These are phyloP conservation scores for Drosophila helvetica DNA, from an alignment of 2,888 invertebrate species.

Conservation along the genomic window DNA sequence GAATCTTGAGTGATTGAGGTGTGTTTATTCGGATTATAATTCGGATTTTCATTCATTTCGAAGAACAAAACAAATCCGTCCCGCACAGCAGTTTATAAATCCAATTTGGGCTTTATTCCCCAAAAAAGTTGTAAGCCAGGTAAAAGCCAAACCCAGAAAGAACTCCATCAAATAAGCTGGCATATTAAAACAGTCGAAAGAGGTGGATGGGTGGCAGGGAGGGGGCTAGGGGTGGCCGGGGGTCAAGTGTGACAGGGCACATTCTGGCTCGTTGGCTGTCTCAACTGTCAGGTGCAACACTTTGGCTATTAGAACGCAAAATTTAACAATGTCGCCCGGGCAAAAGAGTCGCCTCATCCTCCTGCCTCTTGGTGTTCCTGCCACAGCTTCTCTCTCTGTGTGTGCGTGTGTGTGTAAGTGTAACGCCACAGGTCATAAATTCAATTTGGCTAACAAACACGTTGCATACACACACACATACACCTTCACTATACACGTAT, in stretches of 20 bases:
- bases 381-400: constrained; percentile 7
- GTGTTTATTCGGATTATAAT: no score
- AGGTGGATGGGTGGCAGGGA: neutral
- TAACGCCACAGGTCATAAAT: constrained; percentile 79
- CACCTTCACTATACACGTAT: neutral
- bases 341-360: constrained; percentile 17
- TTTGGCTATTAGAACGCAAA: constrained; percentile 69
- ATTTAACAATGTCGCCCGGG: constrained; percentile 72
- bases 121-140: neutral
- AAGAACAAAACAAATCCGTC: neutral
- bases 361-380: constrained; percentile 1
- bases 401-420: constrained; percentile 29
- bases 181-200: constrained; percentile 40
- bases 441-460: constrained; percentile 77
- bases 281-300: constrained; percentile 57
- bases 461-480: constrained; percentile 32
- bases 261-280: constrained; percentile 49
- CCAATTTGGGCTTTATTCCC: constrained; percentile 11
- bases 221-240: constrained; percentile 44
- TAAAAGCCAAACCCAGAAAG: neutral
- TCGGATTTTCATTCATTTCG: neutral
- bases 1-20: neutral
- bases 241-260: constrained; percentile 52
- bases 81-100: constrained; percentile 10
- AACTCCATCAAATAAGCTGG: constrained; percentile 37